Conservation (phyloP, 35 echinoderm and acorn worm genomes). For the Ophioderma brevispina region DNA sequence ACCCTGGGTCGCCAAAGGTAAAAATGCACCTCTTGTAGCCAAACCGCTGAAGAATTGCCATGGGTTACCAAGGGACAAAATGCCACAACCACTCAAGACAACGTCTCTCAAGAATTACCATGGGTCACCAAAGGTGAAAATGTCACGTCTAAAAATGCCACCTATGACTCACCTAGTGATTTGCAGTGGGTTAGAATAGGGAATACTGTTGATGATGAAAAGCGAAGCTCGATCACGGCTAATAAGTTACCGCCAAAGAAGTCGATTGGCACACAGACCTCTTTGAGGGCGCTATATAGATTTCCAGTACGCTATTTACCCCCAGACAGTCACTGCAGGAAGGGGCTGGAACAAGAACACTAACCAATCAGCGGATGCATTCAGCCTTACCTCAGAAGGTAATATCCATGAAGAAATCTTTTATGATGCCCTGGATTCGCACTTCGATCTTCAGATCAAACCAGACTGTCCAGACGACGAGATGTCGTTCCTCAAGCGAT, state of each 20-base stretch:
- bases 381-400: neutral
- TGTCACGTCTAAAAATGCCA: neutral
- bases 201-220: neutral
- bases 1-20: too few relatives aligned
- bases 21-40: too few relatives aligned
- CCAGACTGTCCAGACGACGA: neutral
- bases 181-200: neutral
- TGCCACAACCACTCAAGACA: neutral
- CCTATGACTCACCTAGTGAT: neutral
- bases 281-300: neutral
- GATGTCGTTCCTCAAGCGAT: slow-evolving; percentile 66
- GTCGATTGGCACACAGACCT: neutral
- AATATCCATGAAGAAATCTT: neutral
- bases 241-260: neutral
- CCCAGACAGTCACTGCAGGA: neutral
- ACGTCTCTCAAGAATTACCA: neutral
- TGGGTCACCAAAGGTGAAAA: too few relatives aligned
- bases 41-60: neutral
- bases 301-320: neutral
- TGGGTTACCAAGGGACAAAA: neutral
- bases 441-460: neutral
- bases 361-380: neutral
- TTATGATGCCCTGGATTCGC: neutral
- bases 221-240: neutral
- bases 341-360: neutral